These are phyloP conservation scores for Carlito syrichta DNA, from an alignment of 2,113 vertebrate genomes.

Conservation along the genomic window DNA sequence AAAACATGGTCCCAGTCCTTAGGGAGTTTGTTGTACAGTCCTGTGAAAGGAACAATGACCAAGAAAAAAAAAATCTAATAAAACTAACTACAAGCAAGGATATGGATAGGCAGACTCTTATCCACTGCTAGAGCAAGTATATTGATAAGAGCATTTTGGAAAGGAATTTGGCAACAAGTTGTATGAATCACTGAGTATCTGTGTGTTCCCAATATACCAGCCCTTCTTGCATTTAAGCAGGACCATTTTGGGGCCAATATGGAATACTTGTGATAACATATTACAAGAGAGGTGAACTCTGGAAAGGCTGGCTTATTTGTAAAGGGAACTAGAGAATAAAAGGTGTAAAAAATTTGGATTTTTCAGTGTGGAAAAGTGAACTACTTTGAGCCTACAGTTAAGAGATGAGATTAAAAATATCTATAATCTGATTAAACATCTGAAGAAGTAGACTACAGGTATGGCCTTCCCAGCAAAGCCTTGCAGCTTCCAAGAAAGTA, in stretches of 20 bases:
- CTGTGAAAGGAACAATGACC: neutral
- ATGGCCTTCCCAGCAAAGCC: neutral
- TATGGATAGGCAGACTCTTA: fast-evolving
- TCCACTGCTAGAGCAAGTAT: neutral
- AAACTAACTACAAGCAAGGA: neutral
- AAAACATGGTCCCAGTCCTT: neutral
- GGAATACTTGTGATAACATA: neutral
- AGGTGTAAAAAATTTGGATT: neutral
- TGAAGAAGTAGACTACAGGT: neutral
- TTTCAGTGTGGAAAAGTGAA: neutral
- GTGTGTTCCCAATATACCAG: neutral
- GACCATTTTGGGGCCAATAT: neutral
- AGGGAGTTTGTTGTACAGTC: neutral
- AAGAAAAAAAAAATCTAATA: neutral
- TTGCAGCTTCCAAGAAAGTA: fast-evolving
- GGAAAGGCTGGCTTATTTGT: neutral
- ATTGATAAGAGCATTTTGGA: neutral
- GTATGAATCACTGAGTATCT: neutral
- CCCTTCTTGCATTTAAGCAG: neutral
- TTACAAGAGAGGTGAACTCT: neutral
- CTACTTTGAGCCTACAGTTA: neutral
- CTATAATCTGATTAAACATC: neutral
- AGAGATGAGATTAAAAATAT: neutral
- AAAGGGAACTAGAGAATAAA: neutral
- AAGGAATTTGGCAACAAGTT: neutral